These are phyloP conservation scores for Euleptes europaea DNA, from an alignment of 2,113 vertebrate species.

Conservation along the genomic window DNA sequence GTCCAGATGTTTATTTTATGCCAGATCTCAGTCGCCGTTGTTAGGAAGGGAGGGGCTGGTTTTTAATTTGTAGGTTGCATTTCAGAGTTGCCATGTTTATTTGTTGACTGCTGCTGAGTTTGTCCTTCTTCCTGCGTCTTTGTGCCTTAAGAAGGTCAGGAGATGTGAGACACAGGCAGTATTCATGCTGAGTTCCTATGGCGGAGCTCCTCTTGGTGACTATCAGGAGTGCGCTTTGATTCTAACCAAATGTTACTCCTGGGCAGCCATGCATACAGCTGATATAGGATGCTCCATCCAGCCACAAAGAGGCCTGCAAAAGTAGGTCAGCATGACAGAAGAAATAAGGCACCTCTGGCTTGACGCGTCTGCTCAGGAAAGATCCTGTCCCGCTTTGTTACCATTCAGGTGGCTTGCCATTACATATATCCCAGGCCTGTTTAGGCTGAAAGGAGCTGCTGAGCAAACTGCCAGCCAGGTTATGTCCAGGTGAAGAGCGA, in stretches of 20 bases:
- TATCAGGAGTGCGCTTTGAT: not conserved
- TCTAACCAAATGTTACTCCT: not conserved
- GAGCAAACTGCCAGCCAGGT: too few species aligned
- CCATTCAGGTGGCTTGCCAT: not conserved
- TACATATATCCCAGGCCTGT: not conserved
- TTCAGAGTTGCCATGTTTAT: not conserved
- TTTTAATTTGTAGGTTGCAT: too few species aligned
- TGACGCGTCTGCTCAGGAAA: not conserved
- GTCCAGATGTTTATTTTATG: too few species aligned
- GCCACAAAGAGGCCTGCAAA: not conserved
- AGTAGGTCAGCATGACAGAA: slow-evolving; percentile 1
- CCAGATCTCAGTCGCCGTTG: too few species aligned
- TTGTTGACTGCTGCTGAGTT: not conserved
- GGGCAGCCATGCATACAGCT: not conserved
- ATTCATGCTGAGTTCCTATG: too few species aligned
- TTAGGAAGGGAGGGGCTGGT: too few species aligned
- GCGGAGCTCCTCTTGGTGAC: not conserved
- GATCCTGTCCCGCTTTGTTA: not conserved
- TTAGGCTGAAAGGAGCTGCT: not conserved
- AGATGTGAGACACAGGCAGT: too few species aligned
- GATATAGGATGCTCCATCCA: not conserved
- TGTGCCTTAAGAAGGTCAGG: not conserved
- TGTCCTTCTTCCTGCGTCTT: not conserved
- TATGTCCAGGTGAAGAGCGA: not conserved
- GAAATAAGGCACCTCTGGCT: not conserved